A percentile compares a stretch with the other conserved stretches of the same genome.
Conservation (phyloP, 1,140 invertebrate species). For the Heterodera carotae region DNA sequence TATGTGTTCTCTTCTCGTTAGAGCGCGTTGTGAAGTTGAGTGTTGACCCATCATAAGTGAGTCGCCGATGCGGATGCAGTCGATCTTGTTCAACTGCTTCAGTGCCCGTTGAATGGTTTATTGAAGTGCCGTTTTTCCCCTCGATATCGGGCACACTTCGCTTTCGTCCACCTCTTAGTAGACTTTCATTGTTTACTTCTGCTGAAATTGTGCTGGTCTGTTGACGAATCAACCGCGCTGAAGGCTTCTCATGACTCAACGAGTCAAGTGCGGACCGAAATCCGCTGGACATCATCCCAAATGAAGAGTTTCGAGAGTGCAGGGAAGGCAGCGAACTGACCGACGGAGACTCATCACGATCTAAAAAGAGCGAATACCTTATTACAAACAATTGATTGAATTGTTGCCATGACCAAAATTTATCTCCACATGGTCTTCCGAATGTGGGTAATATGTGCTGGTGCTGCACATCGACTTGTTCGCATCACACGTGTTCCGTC, state of each 20-base stretch:
- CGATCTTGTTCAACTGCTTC: neutral
- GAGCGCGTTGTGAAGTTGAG: constrained; percentile 9
- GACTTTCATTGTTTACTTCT: neutral
- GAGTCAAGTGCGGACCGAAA: constrained; percentile 37
- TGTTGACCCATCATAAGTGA: constrained; percentile 13
- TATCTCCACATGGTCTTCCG: constrained; percentile 45
- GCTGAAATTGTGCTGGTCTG: neutral
- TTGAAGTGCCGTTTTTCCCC: neutral
- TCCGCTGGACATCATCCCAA: constrained; percentile 35
- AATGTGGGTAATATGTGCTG: constrained; percentile 17
- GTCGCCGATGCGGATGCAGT: neutral
- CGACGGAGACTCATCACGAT: constrained; percentile 36
- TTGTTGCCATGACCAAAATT: constrained; percentile 36
- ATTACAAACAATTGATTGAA: constrained; percentile 12
- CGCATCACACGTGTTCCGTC: constrained; percentile 31
- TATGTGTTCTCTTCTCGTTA: neutral
- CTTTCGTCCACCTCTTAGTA: neutral
- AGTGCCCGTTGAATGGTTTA: neutral
- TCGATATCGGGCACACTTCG: constrained; percentile 30
- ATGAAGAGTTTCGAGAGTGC: constrained; percentile 44
- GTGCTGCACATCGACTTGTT: constrained; percentile 16
- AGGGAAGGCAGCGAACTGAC: constrained; percentile 32
- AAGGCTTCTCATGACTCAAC: neutral
- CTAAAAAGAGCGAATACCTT: constrained; percentile 1
- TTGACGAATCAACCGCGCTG: neutral